Base-by-base conservation (phyloP, 2,888 invertebrate species). In the Panzeria rudis region DNA sequence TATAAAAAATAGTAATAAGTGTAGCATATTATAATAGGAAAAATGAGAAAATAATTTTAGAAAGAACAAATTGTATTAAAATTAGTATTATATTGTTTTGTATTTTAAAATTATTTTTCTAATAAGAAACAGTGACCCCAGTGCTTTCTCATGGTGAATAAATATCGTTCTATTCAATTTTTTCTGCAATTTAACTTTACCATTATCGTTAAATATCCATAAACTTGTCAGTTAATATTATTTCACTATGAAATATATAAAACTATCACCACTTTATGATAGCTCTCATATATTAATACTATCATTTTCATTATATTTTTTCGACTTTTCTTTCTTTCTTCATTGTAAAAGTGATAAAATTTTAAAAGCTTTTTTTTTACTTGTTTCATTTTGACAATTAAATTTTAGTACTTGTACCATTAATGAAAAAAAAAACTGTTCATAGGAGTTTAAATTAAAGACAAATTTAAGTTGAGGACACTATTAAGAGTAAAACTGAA, bases 361-460 rank as follows among this genome's bases (percentile, higher is more conserved):
- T 80, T 80, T 79, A 71, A 71, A 71, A 69, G 77, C 61, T 66
- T 32, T 7, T 47, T 66, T 68, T 50, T 68, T 66, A 17, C 20
- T 35, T 17, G 15, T 52, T 78, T 44, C 29, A 20, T 47, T 54
- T 72, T 7, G 41, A 23, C 17, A 71, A 71, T 71, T 41, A 68
- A 32, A 68, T 50, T 68, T 52, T 52, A 52, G 13, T 38, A 38
- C 13, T 38, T 3, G 17, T 17, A 35, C 15, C 50, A 68, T 15
- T 35, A 68, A 20, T 20, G 61, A 13, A 9, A 52, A 13, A 9
- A 52, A 32, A 7, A 41, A 25, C n/a, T 23, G n/a, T 11, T 41
- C 0, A 15, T 15, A n/a, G 17, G 15, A 15, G 35, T 50, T 50
- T 9, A 52, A 50, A 17, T 35, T 9, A 8, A 7, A 32, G 15